phyloP scores from a whole-genome alignment of 1,140 invertebrate genomes.

The Gonioctena quinquepunctata region DNA sequence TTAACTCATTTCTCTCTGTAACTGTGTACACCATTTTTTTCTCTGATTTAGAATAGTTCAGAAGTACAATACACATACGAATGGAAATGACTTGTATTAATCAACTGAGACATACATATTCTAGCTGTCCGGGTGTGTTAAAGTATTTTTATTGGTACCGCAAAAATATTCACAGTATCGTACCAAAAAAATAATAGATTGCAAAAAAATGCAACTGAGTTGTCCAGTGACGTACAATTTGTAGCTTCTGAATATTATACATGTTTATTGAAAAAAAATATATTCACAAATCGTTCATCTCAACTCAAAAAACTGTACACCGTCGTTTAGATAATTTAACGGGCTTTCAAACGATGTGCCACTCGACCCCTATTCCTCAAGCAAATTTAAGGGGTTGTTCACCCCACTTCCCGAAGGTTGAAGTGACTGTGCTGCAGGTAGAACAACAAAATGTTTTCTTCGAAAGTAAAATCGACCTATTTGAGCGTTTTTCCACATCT shows the following conservation, averaged over 20 bases:
- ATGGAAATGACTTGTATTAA: background rate
- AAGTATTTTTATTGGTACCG: background rate
- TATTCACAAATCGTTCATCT: background rate
- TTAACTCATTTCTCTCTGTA: background rate
- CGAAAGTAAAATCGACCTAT: background rate
- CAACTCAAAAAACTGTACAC: background rate
- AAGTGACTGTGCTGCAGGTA: background rate
- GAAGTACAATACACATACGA: background rate
- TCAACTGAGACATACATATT: background rate
- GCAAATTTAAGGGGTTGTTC: no score
- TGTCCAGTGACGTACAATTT: background rate
- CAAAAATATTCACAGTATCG: background rate
- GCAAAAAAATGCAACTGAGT: background rate
- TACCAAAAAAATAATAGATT: background rate
- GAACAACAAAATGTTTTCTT: background rate
- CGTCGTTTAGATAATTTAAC: background rate
- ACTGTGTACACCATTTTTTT: background rate
- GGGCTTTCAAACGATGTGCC: no score
- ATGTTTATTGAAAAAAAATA: background rate
- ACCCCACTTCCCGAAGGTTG: background rate
- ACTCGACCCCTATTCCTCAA: no score
- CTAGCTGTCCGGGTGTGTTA: background rate
- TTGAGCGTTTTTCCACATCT: background rate
- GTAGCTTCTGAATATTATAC: background rate
- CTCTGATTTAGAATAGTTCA: background rate